phyloP scores from a whole-genome alignment of 2,113 vertebrate genomes.

The Vireo altiloquus region DNA sequence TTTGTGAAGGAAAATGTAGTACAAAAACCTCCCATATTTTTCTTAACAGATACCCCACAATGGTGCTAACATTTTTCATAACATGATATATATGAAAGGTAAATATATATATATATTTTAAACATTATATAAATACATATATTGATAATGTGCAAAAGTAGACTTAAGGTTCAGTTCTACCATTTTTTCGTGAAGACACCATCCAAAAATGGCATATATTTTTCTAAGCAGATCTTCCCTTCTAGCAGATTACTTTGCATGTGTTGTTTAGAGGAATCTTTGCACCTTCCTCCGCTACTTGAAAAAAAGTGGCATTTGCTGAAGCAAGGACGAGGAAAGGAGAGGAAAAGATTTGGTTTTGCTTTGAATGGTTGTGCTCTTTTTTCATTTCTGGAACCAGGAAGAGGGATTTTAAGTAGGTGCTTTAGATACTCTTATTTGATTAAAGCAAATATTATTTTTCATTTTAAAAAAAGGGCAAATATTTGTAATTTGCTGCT shows the following conservation, averaged over 20 bases:
- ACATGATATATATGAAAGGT: neutral
- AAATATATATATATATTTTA: no score
- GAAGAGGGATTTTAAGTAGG: neutral
- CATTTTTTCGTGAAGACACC: neutral
- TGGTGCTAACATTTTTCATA: neutral
- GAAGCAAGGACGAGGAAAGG: neutral
- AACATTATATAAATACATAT: neutral
- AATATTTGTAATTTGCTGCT: neutral
- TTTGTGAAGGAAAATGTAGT: neutral
- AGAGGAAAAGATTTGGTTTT: neutral
- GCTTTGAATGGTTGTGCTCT: neutral
- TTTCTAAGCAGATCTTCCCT: neutral
- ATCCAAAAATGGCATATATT: neutral
- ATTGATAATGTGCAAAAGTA: neutral
- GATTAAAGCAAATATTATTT: neutral
- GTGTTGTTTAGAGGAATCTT: neutral
- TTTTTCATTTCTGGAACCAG: neutral
- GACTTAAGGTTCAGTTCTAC: neutral
- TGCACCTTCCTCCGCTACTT: neutral
- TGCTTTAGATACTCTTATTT: neutral
- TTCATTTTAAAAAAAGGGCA: neutral
- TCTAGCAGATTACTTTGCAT: neutral
- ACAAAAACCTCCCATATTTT: conserved; percentile 8
- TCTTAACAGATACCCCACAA: neutral
- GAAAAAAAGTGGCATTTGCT: neutral